Evolutionary conservation across 2,888 invertebrate genomes (phyloP).

Genomic region (Ephialtes manifestator): DNA sequence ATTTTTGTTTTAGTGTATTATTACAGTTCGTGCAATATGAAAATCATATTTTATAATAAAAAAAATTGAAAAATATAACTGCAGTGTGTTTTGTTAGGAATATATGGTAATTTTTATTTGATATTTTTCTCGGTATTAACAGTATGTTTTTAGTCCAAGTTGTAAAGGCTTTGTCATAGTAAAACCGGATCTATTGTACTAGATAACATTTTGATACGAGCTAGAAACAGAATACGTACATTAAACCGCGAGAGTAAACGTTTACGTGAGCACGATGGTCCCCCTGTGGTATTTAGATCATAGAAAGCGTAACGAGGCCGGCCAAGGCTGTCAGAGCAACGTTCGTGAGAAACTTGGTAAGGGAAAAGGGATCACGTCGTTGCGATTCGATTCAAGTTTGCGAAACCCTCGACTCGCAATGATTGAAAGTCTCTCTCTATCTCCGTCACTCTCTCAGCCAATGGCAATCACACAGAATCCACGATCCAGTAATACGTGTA

Average conservation of each 20-base stretch:
- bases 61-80: too few species aligned
- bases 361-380: conserved; percentile 45
- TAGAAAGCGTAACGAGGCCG: conserved; percentile 72
- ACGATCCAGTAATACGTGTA: conserved; percentile 45
- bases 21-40: too few species aligned
- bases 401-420: conserved; percentile 60
- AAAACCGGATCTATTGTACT: not conserved
- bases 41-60: too few species aligned
- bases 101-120: too few species aligned
- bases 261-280: conserved; percentile 48
- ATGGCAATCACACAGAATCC: not conserved
- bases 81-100: too few species aligned
- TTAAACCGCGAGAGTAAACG: conserved; percentile 19
- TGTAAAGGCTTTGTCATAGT: too few species aligned
- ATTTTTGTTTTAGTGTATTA: too few species aligned
- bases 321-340: conserved; percentile 57
- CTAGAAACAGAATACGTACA: not conserved
- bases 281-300: conserved; percentile 68
- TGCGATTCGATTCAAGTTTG: conserved; percentile 58
- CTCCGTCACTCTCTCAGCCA: conserved; percentile 3
- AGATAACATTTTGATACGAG: not conserved
- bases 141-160: too few species aligned
- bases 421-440: conserved; percentile 54
- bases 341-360: conserved; percentile 70
- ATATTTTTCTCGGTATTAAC: too few species aligned